Evolutionary conservation across 2,113 vertebrate species (phyloP).

Genomic region (Nothocercus nigrocapillus): DNA sequence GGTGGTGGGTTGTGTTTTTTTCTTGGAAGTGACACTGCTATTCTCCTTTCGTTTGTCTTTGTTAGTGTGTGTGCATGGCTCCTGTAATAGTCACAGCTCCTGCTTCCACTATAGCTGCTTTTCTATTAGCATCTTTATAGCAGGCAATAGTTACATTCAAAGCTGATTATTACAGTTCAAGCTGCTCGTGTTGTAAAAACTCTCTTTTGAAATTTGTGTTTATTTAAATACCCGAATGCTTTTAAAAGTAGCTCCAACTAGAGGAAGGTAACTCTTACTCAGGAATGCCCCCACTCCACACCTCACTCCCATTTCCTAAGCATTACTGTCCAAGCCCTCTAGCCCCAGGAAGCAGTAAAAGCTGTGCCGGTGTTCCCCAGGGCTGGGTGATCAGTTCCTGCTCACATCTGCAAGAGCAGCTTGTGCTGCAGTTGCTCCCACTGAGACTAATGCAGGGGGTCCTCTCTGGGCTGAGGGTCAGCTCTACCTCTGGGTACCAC

Average conservation of each 20-base stretch:
- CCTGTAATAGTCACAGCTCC: background rate
- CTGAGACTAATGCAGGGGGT: accelerated
- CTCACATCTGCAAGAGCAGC: background rate
- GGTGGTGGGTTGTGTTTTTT: slow-evolving; percentile 45
- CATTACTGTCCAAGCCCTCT: background rate
- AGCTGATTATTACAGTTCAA: background rate
- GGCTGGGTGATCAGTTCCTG: background rate
- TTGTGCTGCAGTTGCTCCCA: background rate
- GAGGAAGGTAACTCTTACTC: background rate
- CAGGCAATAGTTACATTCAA: background rate
- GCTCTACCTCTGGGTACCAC: background rate
- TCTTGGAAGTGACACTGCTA: slow-evolving; percentile 16
- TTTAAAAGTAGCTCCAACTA: background rate
- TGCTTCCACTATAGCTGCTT: background rate
- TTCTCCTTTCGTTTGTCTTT: background rate
- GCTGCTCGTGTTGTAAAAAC: background rate
- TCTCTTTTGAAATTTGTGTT: background rate
- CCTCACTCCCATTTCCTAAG: background rate
- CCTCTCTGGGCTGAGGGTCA: background rate
- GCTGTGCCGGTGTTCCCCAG: background rate
- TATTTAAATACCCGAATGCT: background rate
- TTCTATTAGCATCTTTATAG: background rate
- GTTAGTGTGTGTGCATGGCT: background rate
- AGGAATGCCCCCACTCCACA: background rate
- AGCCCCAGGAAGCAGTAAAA: background rate